Evolutionary conservation across 2,797 vertebrate genomes (phyloP).

Genomic region (Pangasius krempfi): DNA sequence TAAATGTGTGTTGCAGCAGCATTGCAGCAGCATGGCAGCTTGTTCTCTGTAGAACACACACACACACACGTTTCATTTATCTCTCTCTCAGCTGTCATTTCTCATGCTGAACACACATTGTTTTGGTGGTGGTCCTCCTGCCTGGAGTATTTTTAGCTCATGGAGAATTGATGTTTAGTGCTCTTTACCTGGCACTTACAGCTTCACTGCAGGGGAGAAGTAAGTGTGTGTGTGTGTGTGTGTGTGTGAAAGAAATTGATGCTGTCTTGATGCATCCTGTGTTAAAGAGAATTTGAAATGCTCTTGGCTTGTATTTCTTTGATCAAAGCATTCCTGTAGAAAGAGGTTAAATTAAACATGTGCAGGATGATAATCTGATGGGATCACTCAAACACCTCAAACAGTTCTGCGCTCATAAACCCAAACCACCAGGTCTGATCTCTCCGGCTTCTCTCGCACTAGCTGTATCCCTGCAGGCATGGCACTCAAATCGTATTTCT

Average conservation of each 20-base stretch:
- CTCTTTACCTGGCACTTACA: conserved; percentile 44
- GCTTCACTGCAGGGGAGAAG: conserved; percentile 1
- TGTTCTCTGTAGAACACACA: neutral
- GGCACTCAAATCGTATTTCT: neutral
- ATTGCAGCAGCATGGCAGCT: neutral
- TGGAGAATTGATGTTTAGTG: conserved; percentile 40
- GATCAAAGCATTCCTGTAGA: conserved; percentile 59
- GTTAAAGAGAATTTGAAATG: conserved; percentile 58
- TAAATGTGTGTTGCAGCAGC: conserved; percentile 4
- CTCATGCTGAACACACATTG: conserved; percentile 33
- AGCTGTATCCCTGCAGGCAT: neutral
- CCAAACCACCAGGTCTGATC: conserved; percentile 7
- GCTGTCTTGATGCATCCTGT: conserved; percentile 40
- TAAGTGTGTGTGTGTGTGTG: neutral
- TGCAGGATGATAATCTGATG: conserved; percentile 19
- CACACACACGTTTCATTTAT: conserved; percentile 36
- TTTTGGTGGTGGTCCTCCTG: conserved; percentile 39
- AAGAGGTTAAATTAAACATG: conserved; percentile 57
- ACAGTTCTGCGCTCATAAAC: neutral
- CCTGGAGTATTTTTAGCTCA: conserved; percentile 43
- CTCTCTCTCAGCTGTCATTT: conserved; percentile 27
- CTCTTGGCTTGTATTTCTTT: conserved; percentile 57
- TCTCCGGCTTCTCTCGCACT: conserved; percentile 9
- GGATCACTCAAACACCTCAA: conserved; percentile 2
- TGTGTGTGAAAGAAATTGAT: neutral